Evolutionary conservation across 30 jellyfish, hydroid and myxozoan genomes (phyloP).

Genomic region (Pseudorhiza aurosa): DNA sequence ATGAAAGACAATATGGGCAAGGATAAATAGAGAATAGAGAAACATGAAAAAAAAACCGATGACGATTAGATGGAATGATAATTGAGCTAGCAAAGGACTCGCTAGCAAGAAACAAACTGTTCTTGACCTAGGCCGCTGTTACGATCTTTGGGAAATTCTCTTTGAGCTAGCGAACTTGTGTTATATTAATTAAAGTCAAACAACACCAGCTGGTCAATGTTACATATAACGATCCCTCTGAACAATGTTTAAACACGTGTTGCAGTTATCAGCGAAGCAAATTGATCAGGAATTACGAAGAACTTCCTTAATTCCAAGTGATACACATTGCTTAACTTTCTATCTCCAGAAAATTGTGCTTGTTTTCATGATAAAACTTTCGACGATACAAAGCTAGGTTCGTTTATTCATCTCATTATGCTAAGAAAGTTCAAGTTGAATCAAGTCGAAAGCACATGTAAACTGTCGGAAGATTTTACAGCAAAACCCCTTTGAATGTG

Average conservation of each 20-base stretch:
- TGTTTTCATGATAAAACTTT: background rate
- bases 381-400: slow-evolving; percentile 22
- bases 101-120: no score
- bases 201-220: slow-evolving; percentile 25
- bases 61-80: no score
- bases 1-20: no score
- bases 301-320: background rate
- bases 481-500: slow-evolving; percentile 55
- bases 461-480: slow-evolving; percentile 66
- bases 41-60: no score
- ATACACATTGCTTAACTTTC: background rate
- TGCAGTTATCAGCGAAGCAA: slow-evolving; percentile 5
- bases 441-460: slow-evolving; percentile 50
- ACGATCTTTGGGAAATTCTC: no score
- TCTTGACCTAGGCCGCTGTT: no score
- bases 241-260: slow-evolving; percentile 28
- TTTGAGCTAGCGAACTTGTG: background rate
- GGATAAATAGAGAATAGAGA: no score
- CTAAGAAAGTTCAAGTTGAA: slow-evolving; percentile 29
- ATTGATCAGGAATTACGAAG: background rate
- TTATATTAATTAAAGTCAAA: slow-evolving; percentile 6
- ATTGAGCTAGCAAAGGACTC: no score
- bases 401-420: slow-evolving; percentile 42
- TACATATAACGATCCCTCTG: background rate
- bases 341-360: background rate